Percentiles rank a stretch among this genome's conserved stretches.
These are phyloP conservation scores for Solea senegalensis DNA, from an alignment of 2,113 vertebrate genomes.

Conservation along the genomic window DNA sequence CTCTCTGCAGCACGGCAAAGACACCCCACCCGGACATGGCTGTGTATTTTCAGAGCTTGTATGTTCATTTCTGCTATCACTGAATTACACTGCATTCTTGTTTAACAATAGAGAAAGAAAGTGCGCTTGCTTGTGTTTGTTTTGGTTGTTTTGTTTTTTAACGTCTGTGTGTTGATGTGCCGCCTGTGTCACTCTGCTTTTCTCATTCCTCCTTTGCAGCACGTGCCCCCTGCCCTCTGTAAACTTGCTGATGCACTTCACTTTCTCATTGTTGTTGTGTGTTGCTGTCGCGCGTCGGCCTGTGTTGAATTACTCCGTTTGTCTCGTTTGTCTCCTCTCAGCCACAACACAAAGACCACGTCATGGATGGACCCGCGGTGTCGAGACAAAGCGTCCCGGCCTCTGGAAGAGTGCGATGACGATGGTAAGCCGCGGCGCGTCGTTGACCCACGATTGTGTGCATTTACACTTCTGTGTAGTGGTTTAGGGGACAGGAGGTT, in stretches of 20 bases:
- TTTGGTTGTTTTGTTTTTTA: too few species aligned
- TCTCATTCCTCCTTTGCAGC: slow-evolving; percentile 39
- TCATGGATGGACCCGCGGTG: slow-evolving; percentile 99
- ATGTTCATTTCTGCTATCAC: slow-evolving; percentile 68
- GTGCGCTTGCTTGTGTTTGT: slow-evolving; percentile 20
- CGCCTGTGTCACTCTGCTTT: slow-evolving; percentile 10
- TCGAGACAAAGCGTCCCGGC: slow-evolving; percentile 93
- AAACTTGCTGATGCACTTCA: slow-evolving; percentile 62
- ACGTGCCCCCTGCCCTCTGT: slow-evolving; percentile 50
- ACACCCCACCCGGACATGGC: slow-evolving; percentile 66
- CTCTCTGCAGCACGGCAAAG: slow-evolving; percentile 69
- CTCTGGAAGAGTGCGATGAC: slow-evolving; percentile 98
- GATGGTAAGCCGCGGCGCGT: slow-evolving; percentile 87
- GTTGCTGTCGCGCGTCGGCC: slow-evolving; percentile 36
- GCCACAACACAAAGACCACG: slow-evolving; percentile 99
- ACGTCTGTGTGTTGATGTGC: too few species aligned
- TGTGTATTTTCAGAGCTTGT: slow-evolving; percentile 71
- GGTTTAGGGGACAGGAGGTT: slow-evolving; percentile 25
- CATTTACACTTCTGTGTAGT: slow-evolving; percentile 15
- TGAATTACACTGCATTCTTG: slow-evolving; percentile 56
- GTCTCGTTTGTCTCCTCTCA: slow-evolving; percentile 73
- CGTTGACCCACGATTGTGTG: slow-evolving; percentile 10
- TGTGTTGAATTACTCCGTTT: slow-evolving; percentile 47
- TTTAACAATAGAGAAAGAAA: slow-evolving; percentile 49
- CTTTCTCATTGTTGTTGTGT: slow-evolving; percentile 53